Evolutionary conservation across 2,113 vertebrate genomes (phyloP).

Genomic region (Microcebus jonahi): DNA sequence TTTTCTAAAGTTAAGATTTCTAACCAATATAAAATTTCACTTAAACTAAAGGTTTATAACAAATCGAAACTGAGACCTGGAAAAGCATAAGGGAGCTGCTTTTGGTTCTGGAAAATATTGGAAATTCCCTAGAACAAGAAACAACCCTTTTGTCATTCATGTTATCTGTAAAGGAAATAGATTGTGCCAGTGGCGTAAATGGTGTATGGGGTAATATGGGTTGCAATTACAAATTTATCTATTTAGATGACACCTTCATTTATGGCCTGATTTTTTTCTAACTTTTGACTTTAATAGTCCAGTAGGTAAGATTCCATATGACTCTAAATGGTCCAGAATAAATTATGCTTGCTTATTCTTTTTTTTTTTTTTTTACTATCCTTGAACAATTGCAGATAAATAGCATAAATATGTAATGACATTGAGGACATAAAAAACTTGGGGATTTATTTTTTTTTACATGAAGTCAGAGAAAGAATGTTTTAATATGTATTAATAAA

Average conservation of each 20-base stretch:
- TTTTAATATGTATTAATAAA: neutral
- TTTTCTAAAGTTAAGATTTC: neutral
- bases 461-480: neutral
- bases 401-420: conserved; percentile 6
- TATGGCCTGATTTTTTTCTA: conserved; percentile 27
- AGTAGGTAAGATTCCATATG: conserved; percentile 38
- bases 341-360: conserved; percentile 64
- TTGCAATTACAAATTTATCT: conserved; percentile 41
- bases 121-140: neutral
- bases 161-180: conserved; percentile 39
- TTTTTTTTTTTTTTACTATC: neutral
- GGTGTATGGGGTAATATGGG: conserved; percentile 42
- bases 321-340: conserved; percentile 55
- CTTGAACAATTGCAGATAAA: conserved; percentile 57
- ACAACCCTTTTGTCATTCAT: neutral
- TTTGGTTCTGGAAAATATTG: neutral
- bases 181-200: conserved; percentile 42
- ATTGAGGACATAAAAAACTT: neutral
- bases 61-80: neutral
- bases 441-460: neutral
- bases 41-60: neutral
- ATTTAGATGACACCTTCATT: conserved; percentile 55
- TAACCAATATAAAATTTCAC: neutral
- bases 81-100: neutral
- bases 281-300: conserved; percentile 66